Evolutionary conservation across 2,888 invertebrate genomes (phyloP).

Genomic region (Melanargia galathea): DNA sequence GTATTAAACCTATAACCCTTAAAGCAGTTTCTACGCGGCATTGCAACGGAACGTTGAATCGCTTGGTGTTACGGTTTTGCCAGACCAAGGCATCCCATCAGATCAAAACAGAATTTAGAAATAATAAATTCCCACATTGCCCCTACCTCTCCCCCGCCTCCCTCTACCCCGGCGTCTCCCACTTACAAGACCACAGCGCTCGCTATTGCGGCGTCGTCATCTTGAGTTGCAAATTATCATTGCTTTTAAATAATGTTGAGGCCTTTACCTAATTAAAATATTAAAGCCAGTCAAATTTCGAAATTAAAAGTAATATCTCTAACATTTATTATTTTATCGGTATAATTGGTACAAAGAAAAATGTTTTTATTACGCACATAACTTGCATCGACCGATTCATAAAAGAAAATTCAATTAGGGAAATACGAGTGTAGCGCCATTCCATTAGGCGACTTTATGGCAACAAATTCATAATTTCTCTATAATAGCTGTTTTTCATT

Average conservation of each 20-base stretch:
- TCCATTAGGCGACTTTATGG: conserved; percentile 16
- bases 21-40: too few species aligned
- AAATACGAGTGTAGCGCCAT: conserved; percentile 6
- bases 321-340: background rate
- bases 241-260: background rate
- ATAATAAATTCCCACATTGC: too few species aligned
- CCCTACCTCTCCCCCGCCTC: too few species aligned
- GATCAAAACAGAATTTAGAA: too few species aligned
- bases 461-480: conserved; percentile 17
- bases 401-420: conserved; percentile 17
- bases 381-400: background rate
- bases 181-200: too few species aligned
- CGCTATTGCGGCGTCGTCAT: too few species aligned
- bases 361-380: conserved; percentile 10
- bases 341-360: conserved; percentile 2
- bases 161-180: too few species aligned
- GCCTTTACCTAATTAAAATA: background rate
- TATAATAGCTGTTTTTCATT: conserved; percentile 19
- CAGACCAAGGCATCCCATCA: too few species aligned
- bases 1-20: too few species aligned
- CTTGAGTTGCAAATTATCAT: too few species aligned
- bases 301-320: background rate
- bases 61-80: too few species aligned
- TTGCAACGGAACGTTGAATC: too few species aligned
- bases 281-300: background rate